Evolutionary conservation across 1,140 invertebrate species (phyloP).

Genomic region (Drosophila littoralis): DNA sequence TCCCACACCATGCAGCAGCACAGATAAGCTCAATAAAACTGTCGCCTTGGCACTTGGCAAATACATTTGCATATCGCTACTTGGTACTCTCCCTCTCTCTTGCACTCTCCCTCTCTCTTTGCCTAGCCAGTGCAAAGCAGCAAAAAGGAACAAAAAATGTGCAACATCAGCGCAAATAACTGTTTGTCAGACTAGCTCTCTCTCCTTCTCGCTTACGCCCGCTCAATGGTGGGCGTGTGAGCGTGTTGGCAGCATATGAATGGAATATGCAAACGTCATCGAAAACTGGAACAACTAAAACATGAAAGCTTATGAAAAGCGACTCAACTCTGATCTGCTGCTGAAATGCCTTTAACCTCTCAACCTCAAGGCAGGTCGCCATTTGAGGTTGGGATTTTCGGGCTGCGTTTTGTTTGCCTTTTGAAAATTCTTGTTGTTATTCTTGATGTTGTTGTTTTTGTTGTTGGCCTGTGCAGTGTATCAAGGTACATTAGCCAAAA

Average conservation of each 20-base stretch:
- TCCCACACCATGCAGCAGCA: conserved; percentile 23
- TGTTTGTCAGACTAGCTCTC: conserved; percentile 55
- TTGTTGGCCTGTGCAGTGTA: conserved; percentile 1
- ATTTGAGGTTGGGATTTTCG: conserved; percentile 13
- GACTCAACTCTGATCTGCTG: conserved; percentile 27
- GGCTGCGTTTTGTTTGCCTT: conserved; percentile 10
- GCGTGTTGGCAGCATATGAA: conserved; percentile 29
- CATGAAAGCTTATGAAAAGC: conserved; percentile 16
- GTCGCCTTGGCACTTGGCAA: conserved; percentile 77
- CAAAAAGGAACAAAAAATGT: conserved; percentile 25
- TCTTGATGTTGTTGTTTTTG: conserved; percentile 5
- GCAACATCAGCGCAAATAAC: conserved; percentile 74
- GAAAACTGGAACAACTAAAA: conserved; percentile 30
- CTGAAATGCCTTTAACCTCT: conserved; percentile 71
- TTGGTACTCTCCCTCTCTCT: conserved; percentile 4
- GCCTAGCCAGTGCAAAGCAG: conserved; percentile 40
- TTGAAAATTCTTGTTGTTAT: not conserved
- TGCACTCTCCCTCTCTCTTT: conserved; percentile 3
- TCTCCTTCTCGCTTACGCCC: not conserved
- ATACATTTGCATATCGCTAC: conserved; percentile 66
- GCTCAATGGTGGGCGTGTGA: conserved; percentile 1
- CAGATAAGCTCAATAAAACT: conserved; percentile 80
- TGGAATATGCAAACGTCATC: conserved; percentile 77
- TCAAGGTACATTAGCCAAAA: conserved; percentile 32
- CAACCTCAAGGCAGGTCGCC: conserved; percentile 13